Percentiles rank a stretch among this genome's conserved stretches.
These are phyloP conservation scores for Belonocnema kinseyi DNA, from an alignment of 1,140 invertebrate genomes.

Conservation along the genomic window DNA sequence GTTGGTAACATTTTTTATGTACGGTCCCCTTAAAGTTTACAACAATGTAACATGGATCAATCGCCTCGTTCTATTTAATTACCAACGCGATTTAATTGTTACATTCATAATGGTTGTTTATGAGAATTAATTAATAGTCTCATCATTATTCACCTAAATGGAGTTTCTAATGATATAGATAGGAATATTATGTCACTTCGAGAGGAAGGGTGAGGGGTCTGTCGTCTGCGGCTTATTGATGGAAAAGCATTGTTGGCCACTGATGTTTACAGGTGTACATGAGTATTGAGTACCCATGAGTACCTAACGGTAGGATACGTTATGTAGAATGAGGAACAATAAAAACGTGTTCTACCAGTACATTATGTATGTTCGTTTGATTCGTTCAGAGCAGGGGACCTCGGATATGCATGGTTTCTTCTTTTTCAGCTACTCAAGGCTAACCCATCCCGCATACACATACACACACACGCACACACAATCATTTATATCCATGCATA, in stretches of 20 bases:
- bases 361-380: conserved; percentile 34
- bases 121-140: no score
- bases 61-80: no score
- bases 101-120: no score
- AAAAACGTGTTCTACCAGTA: conserved; percentile 25
- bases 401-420: conserved; percentile 52
- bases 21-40: no score
- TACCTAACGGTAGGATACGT: conserved; percentile 30
- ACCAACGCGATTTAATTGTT: no score
- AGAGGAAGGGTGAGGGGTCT: not conserved
- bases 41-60: no score
- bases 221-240: not conserved
- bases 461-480: conserved; percentile 8
- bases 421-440: conserved; percentile 61
- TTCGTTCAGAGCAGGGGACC: conserved; percentile 50
- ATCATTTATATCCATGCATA: conserved; percentile 36
- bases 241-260: conserved; percentile 22
- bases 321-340: conserved; percentile 26
- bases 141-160: not conserved
- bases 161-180: not conserved
- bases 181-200: not conserved
- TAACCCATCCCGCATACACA: conserved; percentile 58
- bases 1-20: no score
- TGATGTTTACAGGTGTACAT: conserved; percentile 29
- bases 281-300: conserved; percentile 29